A percentile compares a stretch with the other conserved stretches of the same genome.
These are phyloP conservation scores for Pterocles burchelli DNA, from an alignment of 2,113 vertebrate species.

Conservation along the genomic window DNA sequence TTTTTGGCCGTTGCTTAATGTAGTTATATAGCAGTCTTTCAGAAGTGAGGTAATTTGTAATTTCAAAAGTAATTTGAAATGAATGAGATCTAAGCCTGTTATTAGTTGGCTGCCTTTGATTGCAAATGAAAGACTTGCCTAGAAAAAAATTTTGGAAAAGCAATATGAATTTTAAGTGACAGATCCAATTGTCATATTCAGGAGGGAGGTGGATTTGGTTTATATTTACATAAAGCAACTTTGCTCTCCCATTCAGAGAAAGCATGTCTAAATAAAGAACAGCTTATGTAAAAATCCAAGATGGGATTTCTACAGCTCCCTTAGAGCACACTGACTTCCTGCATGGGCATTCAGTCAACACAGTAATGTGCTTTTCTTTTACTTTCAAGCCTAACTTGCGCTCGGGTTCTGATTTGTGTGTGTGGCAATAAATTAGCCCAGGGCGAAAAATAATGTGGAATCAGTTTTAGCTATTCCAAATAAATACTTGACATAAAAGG, in stretches of 20 bases:
- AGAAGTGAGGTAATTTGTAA: neutral
- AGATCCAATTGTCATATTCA: neutral
- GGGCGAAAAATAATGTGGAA: neutral
- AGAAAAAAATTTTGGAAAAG: neutral
- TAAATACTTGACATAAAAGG: neutral
- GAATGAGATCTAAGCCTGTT: neutral
- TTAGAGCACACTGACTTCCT: neutral
- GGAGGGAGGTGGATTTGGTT: neutral
- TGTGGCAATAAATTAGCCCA: neutral
- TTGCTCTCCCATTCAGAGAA: neutral
- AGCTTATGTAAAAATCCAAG: constrained; percentile 8
- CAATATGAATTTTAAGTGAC: neutral
- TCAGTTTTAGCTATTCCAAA: neutral
- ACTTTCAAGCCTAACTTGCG: neutral
- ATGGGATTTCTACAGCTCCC: neutral
- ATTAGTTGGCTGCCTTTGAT: neutral
- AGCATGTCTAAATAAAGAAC: neutral
- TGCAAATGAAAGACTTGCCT: neutral
- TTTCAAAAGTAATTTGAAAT: neutral
- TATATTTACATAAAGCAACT: neutral
- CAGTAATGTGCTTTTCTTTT: neutral
- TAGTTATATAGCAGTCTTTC: neutral
- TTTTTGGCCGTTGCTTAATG: neutral
- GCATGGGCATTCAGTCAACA: neutral
- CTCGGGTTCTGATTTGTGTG: neutral